phyloP scores from a whole-genome alignment of 2,888 invertebrate species.

The Microplitis deprimator region DNA sequence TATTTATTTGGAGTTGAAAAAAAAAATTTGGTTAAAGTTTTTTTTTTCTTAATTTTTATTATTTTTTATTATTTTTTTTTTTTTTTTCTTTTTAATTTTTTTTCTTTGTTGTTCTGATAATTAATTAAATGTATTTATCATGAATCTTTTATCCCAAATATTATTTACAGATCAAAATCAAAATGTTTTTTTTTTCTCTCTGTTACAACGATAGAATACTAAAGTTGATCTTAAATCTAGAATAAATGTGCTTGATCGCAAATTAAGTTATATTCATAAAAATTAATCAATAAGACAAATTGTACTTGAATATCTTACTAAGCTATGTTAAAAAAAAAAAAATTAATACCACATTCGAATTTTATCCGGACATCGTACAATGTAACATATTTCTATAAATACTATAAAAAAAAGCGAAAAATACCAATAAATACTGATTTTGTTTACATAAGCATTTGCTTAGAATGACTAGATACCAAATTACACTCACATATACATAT shows the following conservation, averaged over 20 bases:
- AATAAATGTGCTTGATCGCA: neutral
- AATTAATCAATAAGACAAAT: neutral
- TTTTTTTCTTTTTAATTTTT: conserved; percentile 28
- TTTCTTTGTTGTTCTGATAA: conserved; percentile 25
- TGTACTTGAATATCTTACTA: neutral
- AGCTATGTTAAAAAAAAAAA: neutral
- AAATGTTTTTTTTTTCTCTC: neutral
- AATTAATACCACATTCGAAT: neutral
- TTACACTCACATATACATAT: conserved; percentile 6
- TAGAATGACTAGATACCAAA: conserved; percentile 37
- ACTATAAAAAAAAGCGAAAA: conserved; percentile 17
- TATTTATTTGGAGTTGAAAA: conserved; percentile 31
- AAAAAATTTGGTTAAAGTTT: conserved; percentile 13
- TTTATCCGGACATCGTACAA: conserved; percentile 20
- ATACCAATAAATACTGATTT: conserved; percentile 14
- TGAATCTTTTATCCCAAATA: conserved; percentile 10
- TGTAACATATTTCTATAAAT: neutral
- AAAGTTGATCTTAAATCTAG: neutral
- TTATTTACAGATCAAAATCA: conserved; percentile 21
- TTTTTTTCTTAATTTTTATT: conserved; percentile 31
- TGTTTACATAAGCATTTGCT: conserved; percentile 19
- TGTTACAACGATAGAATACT: conserved; percentile 3
- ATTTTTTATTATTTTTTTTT: conserved; percentile 38
- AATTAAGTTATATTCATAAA: neutral
- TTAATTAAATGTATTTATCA: conserved; percentile 13